Percentiles rank a stretch among this genome's conserved stretches.
phyloP scores from a whole-genome alignment of 92 coral and sea anemone genomes.

The Paramuricea clavata region DNA sequence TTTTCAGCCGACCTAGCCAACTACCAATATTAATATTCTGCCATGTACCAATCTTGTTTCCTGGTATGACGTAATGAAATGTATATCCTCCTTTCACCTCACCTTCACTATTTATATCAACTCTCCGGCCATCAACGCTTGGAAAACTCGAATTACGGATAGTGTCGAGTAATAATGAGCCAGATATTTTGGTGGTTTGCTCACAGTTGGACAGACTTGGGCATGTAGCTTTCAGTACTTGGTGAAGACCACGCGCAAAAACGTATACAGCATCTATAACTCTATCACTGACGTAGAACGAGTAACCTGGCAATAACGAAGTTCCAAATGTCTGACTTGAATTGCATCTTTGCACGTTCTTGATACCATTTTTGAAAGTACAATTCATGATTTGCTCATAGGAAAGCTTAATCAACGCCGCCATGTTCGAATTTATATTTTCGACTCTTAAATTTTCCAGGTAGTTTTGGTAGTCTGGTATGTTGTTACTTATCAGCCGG shows the following conservation, averaged over 20 bases:
- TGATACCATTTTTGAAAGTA: not conserved
- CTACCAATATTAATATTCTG: constrained; percentile 27
- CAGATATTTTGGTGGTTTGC: not conserved
- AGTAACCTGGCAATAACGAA: not conserved
- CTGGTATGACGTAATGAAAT: not conserved
- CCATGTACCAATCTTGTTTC: constrained; percentile 9
- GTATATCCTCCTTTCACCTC: not conserved
- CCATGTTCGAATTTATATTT: constrained; percentile 67
- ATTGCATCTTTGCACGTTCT: not conserved
- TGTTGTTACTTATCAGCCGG: no score
- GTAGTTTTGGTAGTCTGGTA: no score
- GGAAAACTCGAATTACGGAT: constrained; percentile 3
- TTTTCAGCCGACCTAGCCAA: constrained; percentile 46
- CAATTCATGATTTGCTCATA: constrained; percentile 78
- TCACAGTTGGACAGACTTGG: not conserved
- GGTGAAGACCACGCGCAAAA: constrained; percentile 83
- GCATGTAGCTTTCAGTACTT: constrained; percentile 66
- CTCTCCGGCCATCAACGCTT: not conserved
- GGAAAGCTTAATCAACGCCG: constrained; percentile 84
- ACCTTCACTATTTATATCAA: not conserved
- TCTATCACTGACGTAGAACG: not conserved
- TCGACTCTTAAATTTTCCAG: constrained; percentile 36
- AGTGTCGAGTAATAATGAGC: not conserved
- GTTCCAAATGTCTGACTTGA: not conserved
- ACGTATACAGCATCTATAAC: constrained; percentile 86